Percentiles rank a stretch among this genome's conserved stretches.
phyloP scores from a whole-genome alignment of 2,888 invertebrate species.

The Argyra leucocephala region DNA sequence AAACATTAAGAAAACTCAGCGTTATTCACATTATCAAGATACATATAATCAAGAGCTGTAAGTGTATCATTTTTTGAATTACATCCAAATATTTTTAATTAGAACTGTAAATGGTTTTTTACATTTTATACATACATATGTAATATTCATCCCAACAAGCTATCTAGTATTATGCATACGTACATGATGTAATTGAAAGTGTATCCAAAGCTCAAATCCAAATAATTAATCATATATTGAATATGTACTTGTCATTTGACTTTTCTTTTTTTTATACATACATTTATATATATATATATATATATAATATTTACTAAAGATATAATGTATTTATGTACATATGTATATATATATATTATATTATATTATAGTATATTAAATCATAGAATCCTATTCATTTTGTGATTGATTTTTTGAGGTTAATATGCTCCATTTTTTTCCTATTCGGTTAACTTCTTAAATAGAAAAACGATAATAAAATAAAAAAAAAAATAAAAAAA shows the following conservation, averaged over 20 bases:
- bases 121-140: too few relatives aligned
- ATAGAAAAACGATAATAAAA: neutral
- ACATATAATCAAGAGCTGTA: too few relatives aligned
- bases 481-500: neutral
- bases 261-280: neutral
- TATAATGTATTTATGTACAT: neutral
- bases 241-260: slow-evolving; percentile 1
- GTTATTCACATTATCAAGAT: too few relatives aligned
- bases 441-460: neutral
- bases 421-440: neutral
- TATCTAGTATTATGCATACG: too few relatives aligned
- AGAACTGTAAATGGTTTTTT: too few relatives aligned
- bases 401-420: slow-evolving; percentile 6
- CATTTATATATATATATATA: neutral
- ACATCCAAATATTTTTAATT: too few relatives aligned
- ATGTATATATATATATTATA: neutral
- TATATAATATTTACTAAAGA: neutral
- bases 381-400: neutral
- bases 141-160: too few relatives aligned
- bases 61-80: too few relatives aligned
- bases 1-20: too few relatives aligned
- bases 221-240: slow-evolving; percentile 1
- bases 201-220: neutral
- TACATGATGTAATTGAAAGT: neutral
- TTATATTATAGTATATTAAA: neutral